These are phyloP conservation scores for Silvanus unidentatus DNA, from an alignment of 2,888 invertebrate genomes.

Conservation along the genomic window DNA sequence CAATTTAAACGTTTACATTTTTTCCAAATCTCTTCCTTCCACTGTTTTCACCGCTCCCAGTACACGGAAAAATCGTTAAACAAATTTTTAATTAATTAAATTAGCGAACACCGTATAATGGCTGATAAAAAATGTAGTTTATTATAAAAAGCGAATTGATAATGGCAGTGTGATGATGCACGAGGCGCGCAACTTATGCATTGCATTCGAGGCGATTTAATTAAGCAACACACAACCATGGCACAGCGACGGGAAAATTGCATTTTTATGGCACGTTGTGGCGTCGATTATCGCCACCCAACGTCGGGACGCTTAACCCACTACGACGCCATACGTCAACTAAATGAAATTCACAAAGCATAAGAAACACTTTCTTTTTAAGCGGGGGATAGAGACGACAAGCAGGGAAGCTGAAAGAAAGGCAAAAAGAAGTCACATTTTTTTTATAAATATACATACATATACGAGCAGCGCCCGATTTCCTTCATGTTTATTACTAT, in stretches of 20 bases:
- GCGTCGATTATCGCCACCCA: constrained; percentile 24
- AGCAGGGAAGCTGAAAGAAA: neutral
- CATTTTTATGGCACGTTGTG: constrained; percentile 26
- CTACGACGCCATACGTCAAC: constrained; percentile 10
- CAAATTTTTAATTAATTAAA: too few relatives aligned
- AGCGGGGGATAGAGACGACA: neutral
- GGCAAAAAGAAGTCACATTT: neutral
- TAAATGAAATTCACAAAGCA: neutral
- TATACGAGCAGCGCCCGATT: too few relatives aligned
- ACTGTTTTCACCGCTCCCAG: too few relatives aligned
- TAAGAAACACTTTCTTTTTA: neutral
- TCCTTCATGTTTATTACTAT: neutral
- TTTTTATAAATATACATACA: too few relatives aligned
- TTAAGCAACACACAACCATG: constrained; percentile 16
- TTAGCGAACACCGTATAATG: too few relatives aligned
- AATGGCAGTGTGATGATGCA: constrained; percentile 3
- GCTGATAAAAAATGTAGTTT: neutral
- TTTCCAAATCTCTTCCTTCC: too few relatives aligned
- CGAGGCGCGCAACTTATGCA: neutral
- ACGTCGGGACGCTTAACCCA: constrained; percentile 11
- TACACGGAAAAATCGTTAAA: too few relatives aligned
- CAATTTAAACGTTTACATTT: too few relatives aligned
- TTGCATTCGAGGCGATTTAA: constrained; percentile 6
- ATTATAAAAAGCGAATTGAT: neutral
- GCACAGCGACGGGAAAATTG: constrained; percentile 25